phyloP scores from a whole-genome alignment of 2,888 invertebrate species.

The Notocelia uddmanniana region DNA sequence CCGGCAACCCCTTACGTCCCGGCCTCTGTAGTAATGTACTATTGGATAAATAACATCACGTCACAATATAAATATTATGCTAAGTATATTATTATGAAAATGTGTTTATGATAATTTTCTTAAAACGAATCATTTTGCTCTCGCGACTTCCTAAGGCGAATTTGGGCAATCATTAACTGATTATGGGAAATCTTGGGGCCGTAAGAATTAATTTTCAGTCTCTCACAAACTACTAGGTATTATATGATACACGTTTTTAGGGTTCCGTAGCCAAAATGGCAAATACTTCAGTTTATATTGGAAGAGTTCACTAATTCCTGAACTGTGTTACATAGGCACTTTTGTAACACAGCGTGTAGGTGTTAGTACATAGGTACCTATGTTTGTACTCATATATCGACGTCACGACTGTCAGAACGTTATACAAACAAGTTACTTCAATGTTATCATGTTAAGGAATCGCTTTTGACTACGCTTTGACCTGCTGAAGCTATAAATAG shows the following conservation, averaged over 20 bases:
- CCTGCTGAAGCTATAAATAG: not conserved
- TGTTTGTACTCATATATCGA: not conserved
- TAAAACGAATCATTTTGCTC: constrained; percentile 11
- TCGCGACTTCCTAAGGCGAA: constrained; percentile 4
- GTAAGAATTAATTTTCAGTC: not conserved
- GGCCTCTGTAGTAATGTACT: too few relatives aligned
- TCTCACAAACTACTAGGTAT: not conserved
- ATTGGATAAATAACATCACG: too few relatives aligned
- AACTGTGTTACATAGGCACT: too few relatives aligned
- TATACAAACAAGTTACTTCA: not conserved
- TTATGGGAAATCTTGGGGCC: not conserved
- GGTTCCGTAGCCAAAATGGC: not conserved
- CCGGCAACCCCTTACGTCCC: too few relatives aligned
- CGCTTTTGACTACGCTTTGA: constrained; percentile 10
- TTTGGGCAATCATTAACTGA: constrained; percentile 11
- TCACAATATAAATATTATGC: too few relatives aligned
- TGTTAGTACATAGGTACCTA: constrained; percentile 5
- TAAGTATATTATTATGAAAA: constrained; percentile 23
- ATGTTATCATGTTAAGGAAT: constrained; percentile 8
- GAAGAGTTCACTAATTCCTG: constrained; percentile 15
- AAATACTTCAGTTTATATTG: not conserved
- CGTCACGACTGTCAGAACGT: not conserved
- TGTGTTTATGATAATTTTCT: constrained; percentile 14
- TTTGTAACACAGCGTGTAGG: too few relatives aligned
- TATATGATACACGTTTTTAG: too few relatives aligned